A percentile compares a stretch with the other conserved stretches of the same genome.
phyloP scores from a whole-genome alignment of 2,888 invertebrate species.

The Melanchra persicariae region DNA sequence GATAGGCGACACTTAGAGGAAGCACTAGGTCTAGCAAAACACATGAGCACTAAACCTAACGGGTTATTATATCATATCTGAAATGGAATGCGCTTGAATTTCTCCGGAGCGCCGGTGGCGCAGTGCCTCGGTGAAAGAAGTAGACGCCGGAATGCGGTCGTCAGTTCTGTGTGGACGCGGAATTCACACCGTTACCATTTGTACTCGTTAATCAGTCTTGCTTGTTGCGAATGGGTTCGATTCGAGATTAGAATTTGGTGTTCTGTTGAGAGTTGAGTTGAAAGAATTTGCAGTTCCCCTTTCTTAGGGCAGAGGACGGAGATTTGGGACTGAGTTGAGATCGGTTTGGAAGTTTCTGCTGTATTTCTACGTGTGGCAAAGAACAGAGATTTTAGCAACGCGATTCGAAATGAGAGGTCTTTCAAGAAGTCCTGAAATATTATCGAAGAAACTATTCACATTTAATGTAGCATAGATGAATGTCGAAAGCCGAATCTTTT shows the following conservation, averaged over 20 bases:
- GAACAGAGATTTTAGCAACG: no score
- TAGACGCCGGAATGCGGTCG: constrained; percentile 77
- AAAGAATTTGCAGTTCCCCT: not conserved
- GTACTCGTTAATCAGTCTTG: constrained; percentile 65
- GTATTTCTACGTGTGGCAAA: no score
- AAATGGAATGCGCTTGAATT: constrained; percentile 77
- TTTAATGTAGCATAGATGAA: not conserved
- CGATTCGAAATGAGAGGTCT: not conserved
- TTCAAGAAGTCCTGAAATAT: not conserved
- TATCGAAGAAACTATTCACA: not conserved
- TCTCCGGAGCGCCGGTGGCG: constrained; percentile 71
- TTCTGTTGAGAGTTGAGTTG: not conserved
- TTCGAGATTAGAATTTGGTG: constrained; percentile 50
- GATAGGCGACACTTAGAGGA: constrained; percentile 39
- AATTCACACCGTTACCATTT: constrained; percentile 68
- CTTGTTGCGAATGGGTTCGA: constrained; percentile 56
- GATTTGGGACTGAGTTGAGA: not conserved
- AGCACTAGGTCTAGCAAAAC: constrained; percentile 61
- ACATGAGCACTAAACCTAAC: constrained; percentile 63
- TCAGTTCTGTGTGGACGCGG: constrained; percentile 65
- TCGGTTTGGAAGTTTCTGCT: no score
- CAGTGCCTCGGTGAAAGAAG: constrained; percentile 74
- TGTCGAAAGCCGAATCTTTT: not conserved
- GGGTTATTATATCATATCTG: constrained; percentile 74
- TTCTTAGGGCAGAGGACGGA: no score